phyloP scores from a whole-genome alignment of 2,888 invertebrate species.

The Plagiodera versicolora region DNA sequence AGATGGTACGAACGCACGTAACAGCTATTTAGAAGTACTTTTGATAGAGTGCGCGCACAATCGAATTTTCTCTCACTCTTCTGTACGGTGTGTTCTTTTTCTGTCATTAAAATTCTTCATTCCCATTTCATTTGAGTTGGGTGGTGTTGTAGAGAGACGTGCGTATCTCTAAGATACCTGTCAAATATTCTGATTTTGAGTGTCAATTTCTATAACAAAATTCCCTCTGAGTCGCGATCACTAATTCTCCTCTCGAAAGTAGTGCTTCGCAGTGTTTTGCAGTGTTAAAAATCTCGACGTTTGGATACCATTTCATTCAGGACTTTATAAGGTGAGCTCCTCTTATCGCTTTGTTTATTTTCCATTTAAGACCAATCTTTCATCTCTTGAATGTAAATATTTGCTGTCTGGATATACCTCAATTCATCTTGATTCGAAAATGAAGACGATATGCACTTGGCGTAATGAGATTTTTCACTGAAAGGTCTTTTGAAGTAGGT shows the following conservation, averaged over 20 bases:
- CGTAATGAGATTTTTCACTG: slow-evolving; percentile 3
- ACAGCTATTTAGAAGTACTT: background rate
- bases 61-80: slow-evolving; percentile 10
- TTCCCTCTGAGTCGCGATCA: background rate
- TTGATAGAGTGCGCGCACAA: background rate
- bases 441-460: background rate
- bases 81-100: slow-evolving; percentile 5
- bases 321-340: slow-evolving; percentile 21
- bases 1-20: too few relatives aligned
- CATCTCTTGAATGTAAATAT: slow-evolving; percentile 20
- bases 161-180: slow-evolving; percentile 4
- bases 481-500: background rate
- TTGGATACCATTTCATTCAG: slow-evolving; percentile 16
- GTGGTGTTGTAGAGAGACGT: slow-evolving; percentile 6
- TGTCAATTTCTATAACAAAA: slow-evolving; percentile 14
- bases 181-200: slow-evolving; percentile 14
- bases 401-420: slow-evolving; percentile 14
- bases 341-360: slow-evolving; percentile 21
- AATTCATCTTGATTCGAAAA: background rate
- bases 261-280: slow-evolving; percentile 17
- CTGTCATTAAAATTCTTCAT: slow-evolving; percentile 18
- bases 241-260: background rate
- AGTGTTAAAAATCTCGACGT: slow-evolving; percentile 11
- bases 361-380: slow-evolving; percentile 14
- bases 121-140: slow-evolving; percentile 16